Base-by-base conservation (phyloP, 2,888 invertebrate genomes). In the Ceramica pisi region DNA sequence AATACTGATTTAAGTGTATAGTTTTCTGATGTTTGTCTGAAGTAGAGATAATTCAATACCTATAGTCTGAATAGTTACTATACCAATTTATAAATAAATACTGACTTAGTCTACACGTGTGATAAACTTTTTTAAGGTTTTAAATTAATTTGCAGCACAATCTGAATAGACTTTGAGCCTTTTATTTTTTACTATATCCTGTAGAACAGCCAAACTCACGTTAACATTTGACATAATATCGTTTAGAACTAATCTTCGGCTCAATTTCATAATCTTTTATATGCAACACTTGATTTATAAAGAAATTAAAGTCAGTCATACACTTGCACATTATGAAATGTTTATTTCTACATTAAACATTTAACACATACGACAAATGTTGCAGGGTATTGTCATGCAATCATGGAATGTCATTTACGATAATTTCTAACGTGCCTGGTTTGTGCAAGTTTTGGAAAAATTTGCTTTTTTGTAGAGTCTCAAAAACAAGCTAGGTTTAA, bases 301-400 rank as follows among this genome's bases (percentile, higher is more conserved):
- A 44, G 59, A 62, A 62, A 68, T 26, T n/a, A 46, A 64, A 51
- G 4, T 50, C 67, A 41, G 64, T 82, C 64, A 48, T 68, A 75
- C 81, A 72, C 72, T 79, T 69, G 67, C 75, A 82, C 67, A 53
- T 72, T 70, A 67, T 55, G 19, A 63, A 62, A 67, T 57, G 21
- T 68, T 80, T 51, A 31, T 67, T 82, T 79, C 46, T 55, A 71
- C 77, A 70, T 83, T 64, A 61, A 63, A 75, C 80, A 80, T 78
- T 79, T 67, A 65, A 71, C 69, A 81, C 65, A 80, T 77, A 85
- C 82, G 55, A 86, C 82, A 78, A 80, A 84, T 82, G 51, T 81
- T 90, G 86, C 92, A 92, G 92, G 91, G 92, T 92, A 92, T 84
- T 84, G 83, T 90, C 91, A 91, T 91, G 83, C 88, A 87, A 83